Base-by-base conservation (phyloP, 2,113 vertebrate genomes). In the Uria lomvia region DNA sequence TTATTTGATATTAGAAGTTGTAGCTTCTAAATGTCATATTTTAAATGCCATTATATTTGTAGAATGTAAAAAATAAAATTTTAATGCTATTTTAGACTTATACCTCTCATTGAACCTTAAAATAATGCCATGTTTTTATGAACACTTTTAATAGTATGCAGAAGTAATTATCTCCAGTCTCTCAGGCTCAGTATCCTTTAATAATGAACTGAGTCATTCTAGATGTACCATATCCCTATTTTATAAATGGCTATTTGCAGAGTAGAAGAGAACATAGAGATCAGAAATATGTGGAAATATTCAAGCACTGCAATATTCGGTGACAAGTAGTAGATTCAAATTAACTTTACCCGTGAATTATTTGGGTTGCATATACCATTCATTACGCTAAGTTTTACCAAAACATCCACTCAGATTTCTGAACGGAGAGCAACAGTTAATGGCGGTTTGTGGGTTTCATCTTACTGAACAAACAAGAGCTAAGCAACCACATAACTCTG, bases 61-160 rank as follows among this genome's bases (percentile, higher is more conserved):
- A 76, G 94, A 96, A 86, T 14, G 32, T 72, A 29, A 86, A 96
- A 89, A 63, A 89, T 83, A 92, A 96, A 96, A 88, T 53, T 90
- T 85, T 92, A 96, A 56, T 96, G 81, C 85, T 96, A 88, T 95
- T 96, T 96, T 94, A 93, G 86, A 85, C 68, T 3, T 76, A 67
- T 42, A 65, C 40, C 62, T 94, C 75, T 89, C 49, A 45, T 32
- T 63, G 85, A 86, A 18, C 22, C 92, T 97, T 97, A 97, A 96
- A 88, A 96, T 95, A 95, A 97, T 89, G 88, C 40, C 87, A 89
- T 42, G 2, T 71, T 97, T 97, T 97, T 94, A 92, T 70, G 92
- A 96, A 95, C 82, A 85, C 32, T 88, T 86, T 88, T 92, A 95
- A 94, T 93, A 86, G 84, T 77, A 87, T 94, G 85, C 96, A 90